Evolutionary conservation across 2,113 vertebrate genomes (phyloP), one percentile per base, ranked within the genome.

Genomic region (Asarcornis scutulata): DNA sequence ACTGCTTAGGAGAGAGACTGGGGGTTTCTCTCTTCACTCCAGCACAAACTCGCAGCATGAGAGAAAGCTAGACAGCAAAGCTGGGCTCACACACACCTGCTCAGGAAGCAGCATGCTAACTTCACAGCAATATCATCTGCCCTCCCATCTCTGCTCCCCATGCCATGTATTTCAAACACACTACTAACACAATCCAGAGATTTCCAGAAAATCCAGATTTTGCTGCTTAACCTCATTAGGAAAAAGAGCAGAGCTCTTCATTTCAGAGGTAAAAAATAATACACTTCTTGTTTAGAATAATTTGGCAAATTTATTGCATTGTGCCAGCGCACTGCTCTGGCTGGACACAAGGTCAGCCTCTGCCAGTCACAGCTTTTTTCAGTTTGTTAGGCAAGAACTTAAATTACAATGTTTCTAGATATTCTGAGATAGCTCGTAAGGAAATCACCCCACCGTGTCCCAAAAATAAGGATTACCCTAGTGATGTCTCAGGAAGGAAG

Each of bases 41-140:
- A 29, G 40, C 40, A 87, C 8, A 53, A 66, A 62, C 31, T 58
- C 29, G 2, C 52, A 89, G 89, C 63, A 26, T 1, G 1, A 72
- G 32, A 8, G 6, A 26, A 64, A 58, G 48, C 50, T 32, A 2
- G 0, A 66, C 69, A 84, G 48, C 26, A 66, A 93, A 74, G 40
- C 58, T 53, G 32, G 18, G 42, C 46, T 88, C 62, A 21, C 44
- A 76, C 27, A 79, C 34, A 36, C 32, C n/a, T 62, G 34, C 78
- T 31, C 1, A 1, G 48, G 58, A 64, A 79, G 53, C 1, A 0
- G 31, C 44, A 66, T 2, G 0, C 40, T 50, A 63, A 69, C 20
- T 76, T 59, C 56, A 50, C 60, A 56, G 34, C 17, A 86, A 34
- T 52, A 20, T 72, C 17, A 32, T 14, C 59, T 85, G 55, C 27